A percentile compares a stretch with the other conserved stretches of the same genome.
These are phyloP conservation scores for Elephantulus edwardii DNA, from an alignment of 2,113 vertebrate genomes.

Conservation along the genomic window DNA sequence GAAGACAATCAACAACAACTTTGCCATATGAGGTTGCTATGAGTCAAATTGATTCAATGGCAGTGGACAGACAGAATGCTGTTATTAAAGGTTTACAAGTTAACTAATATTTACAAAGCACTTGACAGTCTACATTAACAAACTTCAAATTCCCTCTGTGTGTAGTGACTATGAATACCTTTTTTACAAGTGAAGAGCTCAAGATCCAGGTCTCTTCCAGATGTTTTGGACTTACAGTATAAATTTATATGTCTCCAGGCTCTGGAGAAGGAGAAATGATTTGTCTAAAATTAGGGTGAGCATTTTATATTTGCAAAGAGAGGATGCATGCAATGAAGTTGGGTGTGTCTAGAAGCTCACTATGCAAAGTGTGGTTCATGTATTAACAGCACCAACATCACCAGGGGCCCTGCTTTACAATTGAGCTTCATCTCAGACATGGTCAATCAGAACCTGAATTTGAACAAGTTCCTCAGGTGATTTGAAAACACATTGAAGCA, in stretches of 20 bases:
- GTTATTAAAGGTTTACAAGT: neutral
- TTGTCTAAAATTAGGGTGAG: neutral
- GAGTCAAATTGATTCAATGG: no score
- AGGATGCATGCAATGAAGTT: neutral
- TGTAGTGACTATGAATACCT: neutral
- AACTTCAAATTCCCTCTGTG: neutral
- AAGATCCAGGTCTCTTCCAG: neutral
- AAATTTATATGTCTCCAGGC: no score
- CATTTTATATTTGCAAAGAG: neutral
- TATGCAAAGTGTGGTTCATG: neutral
- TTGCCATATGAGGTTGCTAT: neutral
- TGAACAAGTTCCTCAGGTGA: neutral
- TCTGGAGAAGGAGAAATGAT: slow-evolving; percentile 2
- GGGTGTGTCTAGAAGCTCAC: neutral
- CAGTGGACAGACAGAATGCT: neutral
- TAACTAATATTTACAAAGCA: neutral
- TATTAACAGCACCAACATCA: no score
- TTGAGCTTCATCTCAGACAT: neutral
- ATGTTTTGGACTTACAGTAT: neutral
- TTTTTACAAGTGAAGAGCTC: neutral
- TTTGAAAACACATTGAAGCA: neutral
- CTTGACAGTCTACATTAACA: neutral
- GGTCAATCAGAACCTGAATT: neutral
- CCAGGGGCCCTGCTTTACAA: neutral
- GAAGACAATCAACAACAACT: neutral